Percentiles rank a stretch among this genome's conserved stretches.
These are phyloP conservation scores for Antidorcas marsupialis DNA, from an alignment of 2,113 vertebrate genomes.

Conservation along the genomic window DNA sequence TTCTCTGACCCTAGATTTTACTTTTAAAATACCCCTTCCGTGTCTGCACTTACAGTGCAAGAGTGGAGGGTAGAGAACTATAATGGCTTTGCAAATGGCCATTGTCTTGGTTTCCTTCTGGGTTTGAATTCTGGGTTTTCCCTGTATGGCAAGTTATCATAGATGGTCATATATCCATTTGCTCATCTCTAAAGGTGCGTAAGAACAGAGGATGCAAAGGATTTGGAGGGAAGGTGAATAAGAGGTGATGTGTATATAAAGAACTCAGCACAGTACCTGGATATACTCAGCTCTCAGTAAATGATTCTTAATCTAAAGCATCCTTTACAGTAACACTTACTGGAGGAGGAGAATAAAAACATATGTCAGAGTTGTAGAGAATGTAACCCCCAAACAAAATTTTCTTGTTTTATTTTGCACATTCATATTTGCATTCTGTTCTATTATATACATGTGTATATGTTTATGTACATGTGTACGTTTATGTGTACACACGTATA, in stretches of 20 bases:
- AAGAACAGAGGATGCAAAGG: neutral
- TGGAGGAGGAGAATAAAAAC: neutral
- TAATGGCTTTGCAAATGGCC: neutral
- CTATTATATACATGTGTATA: neutral
- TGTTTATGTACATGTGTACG: neutral
- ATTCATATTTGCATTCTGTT: neutral
- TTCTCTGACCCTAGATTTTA: neutral
- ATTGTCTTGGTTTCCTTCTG: neutral
- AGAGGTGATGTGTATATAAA: neutral
- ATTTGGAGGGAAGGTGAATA: neutral
- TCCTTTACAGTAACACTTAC: neutral
- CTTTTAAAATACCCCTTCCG: neutral
- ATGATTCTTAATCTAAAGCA: neutral
- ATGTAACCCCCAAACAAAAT: neutral
- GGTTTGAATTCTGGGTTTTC: neutral
- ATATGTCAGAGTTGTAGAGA: neutral
- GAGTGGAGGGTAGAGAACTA: neutral
- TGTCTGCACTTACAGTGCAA: too few species aligned
- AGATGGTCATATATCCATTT: neutral
- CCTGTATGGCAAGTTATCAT: neutral
- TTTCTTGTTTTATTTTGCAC: neutral
- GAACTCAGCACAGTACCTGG: neutral
- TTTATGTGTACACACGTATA: rapidly evolving
- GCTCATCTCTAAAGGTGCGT: neutral
- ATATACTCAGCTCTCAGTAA: neutral